Evolutionary conservation across 2,113 vertebrate species (phyloP), one percentile per base, ranked within the genome.

Genomic region (Cephalopterus ornatus): DNA sequence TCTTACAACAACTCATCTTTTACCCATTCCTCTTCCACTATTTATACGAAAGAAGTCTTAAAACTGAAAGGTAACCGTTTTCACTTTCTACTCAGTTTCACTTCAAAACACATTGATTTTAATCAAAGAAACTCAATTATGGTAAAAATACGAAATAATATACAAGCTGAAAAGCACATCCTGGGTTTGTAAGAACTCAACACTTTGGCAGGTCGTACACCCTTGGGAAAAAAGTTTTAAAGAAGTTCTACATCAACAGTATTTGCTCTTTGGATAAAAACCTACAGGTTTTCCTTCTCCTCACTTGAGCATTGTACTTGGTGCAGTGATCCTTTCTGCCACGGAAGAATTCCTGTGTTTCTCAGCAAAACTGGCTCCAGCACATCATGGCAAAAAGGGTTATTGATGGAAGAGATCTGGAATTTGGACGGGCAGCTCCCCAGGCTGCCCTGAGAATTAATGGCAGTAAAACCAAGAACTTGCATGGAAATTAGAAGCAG

Each of bases 81-180:
- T 49, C 17, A 33, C 88, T 92, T 96, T 94, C 95, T 95, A 94
- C 6, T 96, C 93, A 96, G 96, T 96, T 97, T 95, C 96, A 96
- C 95, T 96, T 78, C 50, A 89, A 86, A 81, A 39, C 22, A 83
- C 35, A 19, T 1, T 22, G 14, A 53, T 91, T 67, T 77, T 58
- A 16, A 44, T 27, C 15, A 50, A 90, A n/a, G 21, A 35, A 65
- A 73, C 14, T 84, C n/a, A 11, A 4, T 50, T 55, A 27, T 1
- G 14, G 21, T 28, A 44, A 55, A 94, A 58, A 5, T 28, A 35
- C 8, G 1, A 41, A 55, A 37, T 26, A 39, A 72, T 24, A 21
- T 9, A 23, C 35, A 55, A 91, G 80, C 83, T 93, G 86, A 91
- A 87, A 74, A 82, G 47, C 6, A 68, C 8, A 20, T 22, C 20